phyloP scores from a whole-genome alignment of 2,888 invertebrate genomes.

The Vesta saturnalis region DNA sequence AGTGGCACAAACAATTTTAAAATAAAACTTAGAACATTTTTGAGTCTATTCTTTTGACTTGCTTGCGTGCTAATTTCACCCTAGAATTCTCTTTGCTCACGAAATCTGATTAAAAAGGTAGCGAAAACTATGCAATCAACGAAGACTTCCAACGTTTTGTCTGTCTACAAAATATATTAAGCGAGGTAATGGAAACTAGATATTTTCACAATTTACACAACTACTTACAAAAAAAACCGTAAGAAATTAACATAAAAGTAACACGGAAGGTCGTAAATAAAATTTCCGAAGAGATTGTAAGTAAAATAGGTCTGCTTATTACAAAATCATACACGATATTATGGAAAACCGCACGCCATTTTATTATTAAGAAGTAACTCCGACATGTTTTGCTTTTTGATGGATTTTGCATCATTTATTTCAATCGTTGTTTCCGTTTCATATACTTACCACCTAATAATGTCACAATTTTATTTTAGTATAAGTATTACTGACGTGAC shows the following conservation, averaged over 20 bases:
- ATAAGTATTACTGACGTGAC: too few species aligned
- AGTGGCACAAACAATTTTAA: conserved; percentile 39
- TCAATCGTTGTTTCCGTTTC: too few species aligned
- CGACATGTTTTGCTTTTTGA: too few species aligned
- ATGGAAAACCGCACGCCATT: too few species aligned
- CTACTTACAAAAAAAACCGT: conserved; percentile 4
- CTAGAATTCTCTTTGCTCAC: conserved; percentile 36
- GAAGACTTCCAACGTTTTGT: conserved; percentile 32
- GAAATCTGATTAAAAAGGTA: conserved; percentile 43
- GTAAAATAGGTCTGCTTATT: neutral
- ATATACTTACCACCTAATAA: too few species aligned
- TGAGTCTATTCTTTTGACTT: conserved; percentile 32
- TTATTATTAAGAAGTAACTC: too few species aligned
- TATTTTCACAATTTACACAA: conserved; percentile 32
- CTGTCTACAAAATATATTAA: conserved; percentile 29
- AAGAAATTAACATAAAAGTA: conserved; percentile 20
- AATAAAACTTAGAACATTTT: conserved; percentile 37
- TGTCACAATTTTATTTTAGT: too few species aligned
- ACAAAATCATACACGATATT: neutral
- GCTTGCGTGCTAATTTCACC: conserved; percentile 33
- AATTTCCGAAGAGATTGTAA: neutral
- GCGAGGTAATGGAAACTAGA: conserved; percentile 24
- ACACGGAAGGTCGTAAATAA: conserved; percentile 28
- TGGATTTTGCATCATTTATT: too few species aligned
- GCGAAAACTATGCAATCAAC: conserved; percentile 37